Evolutionary conservation across 2,888 invertebrate species (phyloP), one percentile per base, ranked within the genome.

Genomic region (Rhagium mordax): DNA sequence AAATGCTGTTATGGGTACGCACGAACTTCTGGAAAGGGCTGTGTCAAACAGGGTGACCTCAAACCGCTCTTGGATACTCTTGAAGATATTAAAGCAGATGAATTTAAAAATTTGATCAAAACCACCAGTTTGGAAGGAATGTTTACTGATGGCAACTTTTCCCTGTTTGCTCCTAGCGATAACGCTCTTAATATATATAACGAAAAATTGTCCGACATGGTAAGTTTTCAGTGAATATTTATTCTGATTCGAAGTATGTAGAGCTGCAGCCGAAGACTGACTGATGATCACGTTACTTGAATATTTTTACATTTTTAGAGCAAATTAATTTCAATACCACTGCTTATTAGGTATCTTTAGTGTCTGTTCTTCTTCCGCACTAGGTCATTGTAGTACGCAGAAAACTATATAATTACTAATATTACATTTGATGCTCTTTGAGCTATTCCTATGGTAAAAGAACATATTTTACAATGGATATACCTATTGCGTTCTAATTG

Each of bases 1-100:
- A 91, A 93, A 84, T 94, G 94, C 84, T 94, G 94, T 84, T 90
- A 91, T 82, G 94, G 94, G 48, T 93, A 88, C 85, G 88, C 90
- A 69, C 88, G 91, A 70, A 81, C 83, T 41, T 82, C 82, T 53
- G 74, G 84, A 10, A 75, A 80, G 53, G 86, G 85, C 67, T 88
- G 88, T 78, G 83, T 82, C 59, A 85, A 86, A 77, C 84, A 89
- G 88, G 89, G 92, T 20, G 90, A 91, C 70, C 88, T 93, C 75
- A 90, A 91, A 83, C 87, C 90, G 20, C 82, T 92, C 71, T 83
- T 89, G 55, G 89, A 90, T 47, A 91, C 92, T 0, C 89, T 92
- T 21, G 87, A 89, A 51, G 90, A 91, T 64, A 84, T 93, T 82
- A 91, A 90, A 29, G 89, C 90, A 59, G 89, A 88, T 70, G 90